Evolutionary conservation across 2,113 vertebrate genomes (phyloP).

Genomic region (Rhinolophus sinicus): DNA sequence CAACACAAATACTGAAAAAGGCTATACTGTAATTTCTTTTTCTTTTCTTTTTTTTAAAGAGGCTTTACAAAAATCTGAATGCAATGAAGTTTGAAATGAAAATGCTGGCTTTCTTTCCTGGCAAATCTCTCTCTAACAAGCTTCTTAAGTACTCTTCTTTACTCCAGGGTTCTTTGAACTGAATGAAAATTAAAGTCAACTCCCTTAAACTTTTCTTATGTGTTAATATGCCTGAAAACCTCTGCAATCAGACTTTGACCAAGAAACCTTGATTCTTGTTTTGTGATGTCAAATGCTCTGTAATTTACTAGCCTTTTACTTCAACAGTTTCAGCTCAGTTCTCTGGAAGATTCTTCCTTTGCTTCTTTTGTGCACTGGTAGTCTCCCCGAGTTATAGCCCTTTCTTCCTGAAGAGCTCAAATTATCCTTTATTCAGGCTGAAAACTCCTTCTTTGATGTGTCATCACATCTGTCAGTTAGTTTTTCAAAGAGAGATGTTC

Average conservation of each 20-base stretch:
- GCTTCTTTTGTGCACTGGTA: neutral
- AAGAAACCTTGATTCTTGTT: neutral
- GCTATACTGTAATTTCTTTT: neutral
- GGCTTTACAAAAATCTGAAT: neutral
- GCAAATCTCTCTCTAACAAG: conserved; percentile 29
- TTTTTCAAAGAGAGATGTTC: neutral
- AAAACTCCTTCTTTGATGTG: neutral
- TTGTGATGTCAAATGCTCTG: neutral
- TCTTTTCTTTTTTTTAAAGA: conserved; percentile 3
- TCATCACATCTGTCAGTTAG: neutral
- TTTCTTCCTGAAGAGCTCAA: neutral
- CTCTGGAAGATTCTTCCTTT: neutral
- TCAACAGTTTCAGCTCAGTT: neutral
- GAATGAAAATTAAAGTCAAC: conserved; percentile 59
- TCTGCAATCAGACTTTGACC: neutral
- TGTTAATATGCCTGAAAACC: neutral
- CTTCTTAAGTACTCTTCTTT: conserved; percentile 40
- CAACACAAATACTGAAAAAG: conserved; percentile 36
- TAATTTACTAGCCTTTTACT: neutral
- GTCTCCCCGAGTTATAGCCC: neutral
- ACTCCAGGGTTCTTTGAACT: conserved; percentile 22
- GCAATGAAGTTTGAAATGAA: conserved; percentile 66
- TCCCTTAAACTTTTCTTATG: conserved; percentile 33
- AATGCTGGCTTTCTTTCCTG: conserved; percentile 18
- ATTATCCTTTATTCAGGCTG: neutral